These are phyloP conservation scores for Serranus cabrilla DNA, from an alignment of 2,797 vertebrate species.

Conservation along the genomic window DNA sequence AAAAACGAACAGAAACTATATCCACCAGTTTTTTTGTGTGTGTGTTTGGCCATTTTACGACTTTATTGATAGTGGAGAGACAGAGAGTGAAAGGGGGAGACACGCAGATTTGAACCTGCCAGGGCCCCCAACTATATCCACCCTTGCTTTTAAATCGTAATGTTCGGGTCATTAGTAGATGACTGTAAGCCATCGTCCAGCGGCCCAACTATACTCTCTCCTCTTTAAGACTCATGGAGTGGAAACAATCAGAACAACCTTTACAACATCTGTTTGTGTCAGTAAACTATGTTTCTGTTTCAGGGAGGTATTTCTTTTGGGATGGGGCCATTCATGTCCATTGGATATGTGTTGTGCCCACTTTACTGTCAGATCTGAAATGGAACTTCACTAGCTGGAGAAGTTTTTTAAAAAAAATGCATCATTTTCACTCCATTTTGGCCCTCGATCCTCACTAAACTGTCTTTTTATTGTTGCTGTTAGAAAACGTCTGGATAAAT, in stretches of 20 bases:
- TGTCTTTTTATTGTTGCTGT: background rate
- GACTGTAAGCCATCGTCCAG: too few species aligned
- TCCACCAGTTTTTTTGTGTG: too few species aligned
- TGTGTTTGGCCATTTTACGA: too few species aligned
- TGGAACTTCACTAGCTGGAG: too few species aligned
- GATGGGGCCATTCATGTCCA: background rate
- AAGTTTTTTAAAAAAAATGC: background rate
- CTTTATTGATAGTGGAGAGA: too few species aligned
- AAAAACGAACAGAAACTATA: too few species aligned
- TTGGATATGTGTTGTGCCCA: background rate
- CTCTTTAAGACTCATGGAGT: background rate
- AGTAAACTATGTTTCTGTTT: background rate
- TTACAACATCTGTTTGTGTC: background rate
- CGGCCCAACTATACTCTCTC: background rate
- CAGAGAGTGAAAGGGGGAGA: too few species aligned
- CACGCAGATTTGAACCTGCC: too few species aligned
- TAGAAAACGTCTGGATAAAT: slow-evolving; percentile 3
- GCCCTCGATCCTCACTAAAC: background rate
- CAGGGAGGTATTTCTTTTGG: background rate
- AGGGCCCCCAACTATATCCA: too few species aligned
- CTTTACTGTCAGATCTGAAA: slow-evolving; percentile 7
- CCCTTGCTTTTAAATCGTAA: too few species aligned
- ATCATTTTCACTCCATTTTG: background rate
- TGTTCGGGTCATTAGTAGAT: too few species aligned
- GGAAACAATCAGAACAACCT: slow-evolving; percentile 1